A percentile compares a stretch with the other conserved stretches of the same genome.
These are phyloP conservation scores for Hypotaenidia okinawae DNA, from an alignment of 2,797 vertebrate genomes.

Conservation along the genomic window DNA sequence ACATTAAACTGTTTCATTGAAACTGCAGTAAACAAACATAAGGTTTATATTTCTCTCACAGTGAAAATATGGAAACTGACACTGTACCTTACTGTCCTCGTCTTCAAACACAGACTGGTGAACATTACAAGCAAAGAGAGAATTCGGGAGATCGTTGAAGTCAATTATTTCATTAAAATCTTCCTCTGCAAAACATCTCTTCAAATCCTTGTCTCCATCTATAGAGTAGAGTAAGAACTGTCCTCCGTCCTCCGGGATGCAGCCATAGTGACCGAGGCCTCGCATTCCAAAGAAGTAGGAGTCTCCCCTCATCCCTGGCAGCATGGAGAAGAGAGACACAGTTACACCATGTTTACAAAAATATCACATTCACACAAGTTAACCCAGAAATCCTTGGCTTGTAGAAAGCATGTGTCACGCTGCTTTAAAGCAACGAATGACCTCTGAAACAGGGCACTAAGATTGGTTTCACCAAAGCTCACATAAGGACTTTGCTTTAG, in stretches of 20 bases:
- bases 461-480: background rate
- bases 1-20: background rate
- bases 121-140: conserved; percentile 87
- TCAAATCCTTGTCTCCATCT: conserved; percentile 70
- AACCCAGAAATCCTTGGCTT: background rate
- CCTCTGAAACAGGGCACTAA: background rate
- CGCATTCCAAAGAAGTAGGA: conserved; percentile 82
- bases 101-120: conserved; percentile 89
- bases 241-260: conserved; percentile 75
- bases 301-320: conserved; percentile 85
- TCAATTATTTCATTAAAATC: conserved; percentile 86
- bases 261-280: conserved; percentile 72
- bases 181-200: conserved; percentile 77
- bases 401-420: background rate
- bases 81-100: conserved; percentile 83
- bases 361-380: background rate
- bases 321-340: background rate
- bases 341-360: background rate
- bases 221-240: conserved; percentile 81
- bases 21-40: background rate
- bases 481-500: background rate
- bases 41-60: background rate
- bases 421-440: background rate
- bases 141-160: conserved; percentile 87
- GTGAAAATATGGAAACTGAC: background rate